Evolutionary conservation across 2,888 invertebrate genomes (phyloP), one percentile per base, ranked within the genome.

Genomic region (Drymonia ruficornis): DNA sequence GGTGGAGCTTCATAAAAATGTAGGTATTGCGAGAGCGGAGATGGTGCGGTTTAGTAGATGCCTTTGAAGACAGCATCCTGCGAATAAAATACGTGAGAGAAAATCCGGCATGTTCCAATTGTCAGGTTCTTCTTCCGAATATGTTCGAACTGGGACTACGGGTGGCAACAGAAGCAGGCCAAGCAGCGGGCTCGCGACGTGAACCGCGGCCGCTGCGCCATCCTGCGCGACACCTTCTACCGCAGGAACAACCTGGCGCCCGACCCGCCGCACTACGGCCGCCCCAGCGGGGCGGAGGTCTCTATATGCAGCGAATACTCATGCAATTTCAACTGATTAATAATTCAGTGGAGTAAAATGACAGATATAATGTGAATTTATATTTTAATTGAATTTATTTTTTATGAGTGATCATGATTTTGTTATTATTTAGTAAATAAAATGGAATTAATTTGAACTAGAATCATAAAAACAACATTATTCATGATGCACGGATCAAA

Each of bases 181-280:
- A 72, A 74, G 8, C 51, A 80, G 46, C 78, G 67, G 1, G 76
- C 83, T 0, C 81, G 87, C 16, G 87, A 93, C 59, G 74, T 85
- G 12, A 88, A 93, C 74, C 86, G 67, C 61, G 94, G 94, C 1
- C 89, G 93, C 55, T 86, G 89, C 67, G 88, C 91, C 50, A 86
- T 94, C 13, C 80, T 94, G 12, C 84, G 87, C 9, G 88, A 93
- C 55, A 93, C 94, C 0, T 94, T 95, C 79, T 94, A 94, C 76
- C 83, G 94, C 50, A 88, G 92, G 73, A 91, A 89, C 65, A 94
- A 94, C 58, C 80, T 94, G 11, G 91, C 83, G 5, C 88, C 92
- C 9, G 94, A 95, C 76, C 94, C 94, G 0, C 84, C 84, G 3
- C 92, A 94, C 84, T 94, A 94, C 76, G 79, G 82, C 15, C 84